Base-by-base conservation (phyloP, 2,113 vertebrate species). In the Micronycteris hirsuta region DNA sequence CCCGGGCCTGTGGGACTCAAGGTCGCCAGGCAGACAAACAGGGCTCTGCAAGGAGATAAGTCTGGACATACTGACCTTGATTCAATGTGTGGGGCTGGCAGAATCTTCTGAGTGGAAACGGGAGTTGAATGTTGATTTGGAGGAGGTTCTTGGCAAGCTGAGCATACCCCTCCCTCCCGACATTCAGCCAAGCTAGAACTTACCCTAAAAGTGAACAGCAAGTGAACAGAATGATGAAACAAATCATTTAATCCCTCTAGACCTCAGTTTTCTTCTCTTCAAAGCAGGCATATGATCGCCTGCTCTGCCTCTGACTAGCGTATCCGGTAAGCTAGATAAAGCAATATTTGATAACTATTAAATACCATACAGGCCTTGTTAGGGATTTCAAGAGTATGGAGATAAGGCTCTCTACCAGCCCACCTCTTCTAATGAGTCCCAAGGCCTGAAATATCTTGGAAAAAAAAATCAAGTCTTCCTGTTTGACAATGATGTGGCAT, bases 21-120 rank as follows among this genome's bases (percentile, higher is more conserved):
- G 98, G 97, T 63, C 96, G 78, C 61, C 0, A 1, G 45, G 45
- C 63, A 93, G 65, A 80, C 74, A 98, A 97, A 98, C 97, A 97
- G 88, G 94, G 31, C 28, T 86, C 49, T 41, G n/a, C 5, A 41
- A 65, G 74, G n/a, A 22, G 31, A 82, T 94, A 49, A 3, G 36
- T 94, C 82, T 78, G 43, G 22, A n/a, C 82, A 70, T 36, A 26
- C 54, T 83, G 94, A n/a, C 74, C 95, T 41, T 0, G n/a, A 56
- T 63, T 83, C 13, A 63, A 38, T 0, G 0, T 0, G 24, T 58
- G 61, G 33, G 17, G 17, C 87, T 86, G 73, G 24, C 26, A 68
- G 33, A 73, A 82, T 90, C 31, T 0, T 84, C 2, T 11, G 5
- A 36, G 1, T 2, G 5, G 31, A 45, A 28, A 33, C 31, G 17